A percentile compares a stretch with the other conserved stretches of the same genome.
Evolutionary conservation across 2,797 vertebrate species (phyloP).

Genomic region (Heliangelus exortis): DNA sequence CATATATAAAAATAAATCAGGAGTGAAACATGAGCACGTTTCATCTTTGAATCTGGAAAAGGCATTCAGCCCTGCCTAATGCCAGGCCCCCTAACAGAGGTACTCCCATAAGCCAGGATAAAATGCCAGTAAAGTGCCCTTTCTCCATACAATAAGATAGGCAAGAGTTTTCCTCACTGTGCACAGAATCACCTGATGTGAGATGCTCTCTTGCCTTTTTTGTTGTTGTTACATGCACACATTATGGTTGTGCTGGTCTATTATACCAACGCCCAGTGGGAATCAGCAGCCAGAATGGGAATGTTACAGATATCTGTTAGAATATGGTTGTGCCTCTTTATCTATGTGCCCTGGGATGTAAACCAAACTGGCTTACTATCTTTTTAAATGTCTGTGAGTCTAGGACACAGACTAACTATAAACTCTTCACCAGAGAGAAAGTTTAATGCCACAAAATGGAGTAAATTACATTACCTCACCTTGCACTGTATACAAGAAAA

Average conservation of each 20-base stretch:
- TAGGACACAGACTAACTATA: conserved; percentile 2
- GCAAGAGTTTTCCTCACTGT: neutral
- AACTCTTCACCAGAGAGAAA: conserved; percentile 49
- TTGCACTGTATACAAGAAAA: neutral
- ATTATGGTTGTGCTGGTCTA: neutral
- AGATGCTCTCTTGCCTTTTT: neutral
- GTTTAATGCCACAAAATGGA: neutral
- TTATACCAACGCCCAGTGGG: neutral
- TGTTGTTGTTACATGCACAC: accelerated
- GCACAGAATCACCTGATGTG: neutral
- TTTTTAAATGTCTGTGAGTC: neutral
- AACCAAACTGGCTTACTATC: neutral
- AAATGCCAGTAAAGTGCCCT: neutral
- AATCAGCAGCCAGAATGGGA: neutral
- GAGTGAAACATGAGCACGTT: neutral
- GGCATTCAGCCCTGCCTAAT: neutral
- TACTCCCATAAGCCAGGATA: neutral
- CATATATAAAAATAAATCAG: conserved; percentile 13
- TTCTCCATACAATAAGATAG: neutral
- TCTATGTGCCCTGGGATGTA: neutral
- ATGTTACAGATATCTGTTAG: neutral
- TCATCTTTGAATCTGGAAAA: conserved; percentile 7
- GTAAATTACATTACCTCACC: neutral
- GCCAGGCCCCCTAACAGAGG: neutral
- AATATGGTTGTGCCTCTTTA: neutral